phyloP scores from a whole-genome alignment of 2,797 vertebrate genomes.

The Iguana delicatissima region DNA sequence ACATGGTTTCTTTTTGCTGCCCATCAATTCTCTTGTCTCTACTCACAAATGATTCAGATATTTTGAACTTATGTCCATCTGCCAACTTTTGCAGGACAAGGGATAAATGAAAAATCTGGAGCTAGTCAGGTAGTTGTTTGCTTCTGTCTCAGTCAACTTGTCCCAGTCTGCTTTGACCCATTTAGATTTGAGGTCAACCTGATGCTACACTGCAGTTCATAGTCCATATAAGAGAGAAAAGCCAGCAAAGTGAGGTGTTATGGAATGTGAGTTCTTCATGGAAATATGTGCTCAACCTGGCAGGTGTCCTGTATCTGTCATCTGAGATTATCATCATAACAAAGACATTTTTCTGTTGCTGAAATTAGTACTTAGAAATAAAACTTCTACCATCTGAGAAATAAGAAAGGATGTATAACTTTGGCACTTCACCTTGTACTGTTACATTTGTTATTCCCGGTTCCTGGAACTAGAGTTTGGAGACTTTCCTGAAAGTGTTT shows the following conservation, averaged over 20 bases:
- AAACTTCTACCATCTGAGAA: neutral
- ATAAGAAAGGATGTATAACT: neutral
- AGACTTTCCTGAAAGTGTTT: neutral
- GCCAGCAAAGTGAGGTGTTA: neutral
- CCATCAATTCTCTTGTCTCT: neutral
- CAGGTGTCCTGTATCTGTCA: conserved; percentile 55
- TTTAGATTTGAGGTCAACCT: conserved; percentile 36
- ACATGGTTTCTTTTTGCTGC: neutral
- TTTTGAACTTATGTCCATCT: neutral
- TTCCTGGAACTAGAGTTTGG: neutral
- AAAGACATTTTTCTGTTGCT: conserved; percentile 24
- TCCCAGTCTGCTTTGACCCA: neutral
- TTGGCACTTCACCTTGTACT: neutral
- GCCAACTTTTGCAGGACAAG: neutral
- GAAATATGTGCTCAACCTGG: conserved; percentile 35
- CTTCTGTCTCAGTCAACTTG: neutral
- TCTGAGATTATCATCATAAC: conserved; percentile 41
- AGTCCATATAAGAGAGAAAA: neutral
- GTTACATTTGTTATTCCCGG: too few species aligned
- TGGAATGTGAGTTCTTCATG: conserved; percentile 44
- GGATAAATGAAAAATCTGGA: neutral
- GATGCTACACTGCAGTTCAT: neutral
- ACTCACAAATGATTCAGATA: neutral
- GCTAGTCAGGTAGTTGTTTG: neutral
- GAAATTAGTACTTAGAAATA: neutral